Conservation (phyloP, 2,113 vertebrate genomes). For the Pampusana beccarii region DNA sequence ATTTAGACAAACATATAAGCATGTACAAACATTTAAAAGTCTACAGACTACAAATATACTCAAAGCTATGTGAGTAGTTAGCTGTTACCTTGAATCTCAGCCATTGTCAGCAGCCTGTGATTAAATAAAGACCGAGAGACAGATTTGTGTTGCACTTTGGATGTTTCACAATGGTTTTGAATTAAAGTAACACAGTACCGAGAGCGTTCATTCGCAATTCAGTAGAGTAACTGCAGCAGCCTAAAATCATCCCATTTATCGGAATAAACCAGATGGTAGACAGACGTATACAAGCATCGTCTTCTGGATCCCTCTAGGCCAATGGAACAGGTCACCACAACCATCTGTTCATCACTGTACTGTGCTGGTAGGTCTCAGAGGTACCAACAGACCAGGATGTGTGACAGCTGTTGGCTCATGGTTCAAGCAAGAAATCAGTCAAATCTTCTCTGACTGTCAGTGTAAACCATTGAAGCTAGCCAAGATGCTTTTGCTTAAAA, state of each 20-base stretch:
- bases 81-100: slow-evolving; percentile 16
- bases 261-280: not conserved
- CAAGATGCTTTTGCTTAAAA: not conserved
- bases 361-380: not conserved
- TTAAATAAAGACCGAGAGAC: not conserved
- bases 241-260: not conserved
- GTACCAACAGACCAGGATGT: not conserved
- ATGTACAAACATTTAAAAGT: not conserved
- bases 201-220: not conserved
- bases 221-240: not conserved
- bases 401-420: not conserved
- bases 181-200: not conserved
- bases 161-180: not conserved
- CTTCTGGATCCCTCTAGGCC: not conserved
- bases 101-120: not conserved
- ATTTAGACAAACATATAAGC: not conserved
- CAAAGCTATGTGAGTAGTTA: not conserved
- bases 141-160: not conserved
- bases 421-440: not conserved
- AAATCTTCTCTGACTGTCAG: not conserved
- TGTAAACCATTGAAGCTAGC: not conserved
- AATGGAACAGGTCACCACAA: not conserved
- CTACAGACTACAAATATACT: not conserved
- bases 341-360: not conserved
- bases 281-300: not conserved